Conservation (phyloP, 2,113 vertebrate genomes). For the Neofelis nebulosa region DNA sequence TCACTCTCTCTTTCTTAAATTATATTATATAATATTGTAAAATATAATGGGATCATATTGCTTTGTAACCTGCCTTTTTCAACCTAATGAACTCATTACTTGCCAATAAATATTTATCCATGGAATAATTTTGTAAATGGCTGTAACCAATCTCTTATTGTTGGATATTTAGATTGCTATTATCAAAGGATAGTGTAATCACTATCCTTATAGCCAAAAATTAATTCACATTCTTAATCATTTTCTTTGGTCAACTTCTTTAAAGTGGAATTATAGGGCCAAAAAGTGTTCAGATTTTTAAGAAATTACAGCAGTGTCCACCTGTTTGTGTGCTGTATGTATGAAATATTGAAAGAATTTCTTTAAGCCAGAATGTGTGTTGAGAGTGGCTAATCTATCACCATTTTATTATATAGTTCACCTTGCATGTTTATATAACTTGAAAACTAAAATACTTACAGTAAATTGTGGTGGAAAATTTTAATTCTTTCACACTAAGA, state of each 20-base stretch:
- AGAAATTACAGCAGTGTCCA: neutral
- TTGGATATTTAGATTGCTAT: neutral
- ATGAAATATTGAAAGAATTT: neutral
- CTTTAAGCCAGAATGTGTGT: neutral
- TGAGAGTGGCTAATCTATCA: neutral
- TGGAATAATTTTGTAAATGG: constrained; percentile 4
- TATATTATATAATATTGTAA: neutral
- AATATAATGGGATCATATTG: neutral
- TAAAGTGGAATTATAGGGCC: neutral
- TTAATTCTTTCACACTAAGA: neutral
- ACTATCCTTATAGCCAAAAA: neutral
- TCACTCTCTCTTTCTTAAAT: neutral
- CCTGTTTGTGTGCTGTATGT: neutral
- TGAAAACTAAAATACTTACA: neutral
- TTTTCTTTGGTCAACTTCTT: neutral
- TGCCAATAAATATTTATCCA: constrained; percentile 41
- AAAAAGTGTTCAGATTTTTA: neutral
- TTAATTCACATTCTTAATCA: constrained; percentile 33
- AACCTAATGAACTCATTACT: constrained; percentile 20
- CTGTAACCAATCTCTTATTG: neutral
- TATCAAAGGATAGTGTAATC: neutral
- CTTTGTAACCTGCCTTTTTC: constrained; percentile 20
- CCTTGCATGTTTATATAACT: neutral
- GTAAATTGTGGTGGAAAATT: neutral
- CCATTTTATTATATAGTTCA: neutral